Evolutionary conservation across 2,888 invertebrate genomes (phyloP).

Genomic region (Crocallis elinguaria): DNA sequence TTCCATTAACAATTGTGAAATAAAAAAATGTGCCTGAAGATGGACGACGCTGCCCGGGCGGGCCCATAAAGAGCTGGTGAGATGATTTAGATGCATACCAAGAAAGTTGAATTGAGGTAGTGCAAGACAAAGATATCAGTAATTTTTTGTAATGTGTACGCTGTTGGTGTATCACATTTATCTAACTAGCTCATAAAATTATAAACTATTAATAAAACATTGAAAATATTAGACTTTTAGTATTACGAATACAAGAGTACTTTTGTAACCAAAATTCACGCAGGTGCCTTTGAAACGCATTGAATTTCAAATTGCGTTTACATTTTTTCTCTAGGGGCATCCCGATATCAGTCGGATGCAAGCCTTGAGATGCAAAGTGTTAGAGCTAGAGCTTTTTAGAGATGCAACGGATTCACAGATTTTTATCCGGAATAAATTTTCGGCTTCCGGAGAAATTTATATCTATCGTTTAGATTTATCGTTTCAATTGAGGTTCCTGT

Average conservation of each 20-base stretch:
- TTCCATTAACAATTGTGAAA: no score
- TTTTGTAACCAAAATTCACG: constrained; percentile 50
- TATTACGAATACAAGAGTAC: constrained; percentile 9
- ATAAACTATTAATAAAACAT: background rate
- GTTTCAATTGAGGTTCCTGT: no score
- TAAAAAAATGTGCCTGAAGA: no score
- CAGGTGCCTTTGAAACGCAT: constrained; percentile 74
- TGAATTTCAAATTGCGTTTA: constrained; percentile 81
- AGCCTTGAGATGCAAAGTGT: constrained; percentile 84
- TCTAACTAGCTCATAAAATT: no score
- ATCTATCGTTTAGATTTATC: background rate
- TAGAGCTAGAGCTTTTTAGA: constrained; percentile 48
- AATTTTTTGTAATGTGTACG: no score
- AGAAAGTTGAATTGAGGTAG: no score
- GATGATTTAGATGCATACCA: no score
- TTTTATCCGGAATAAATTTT: no score
- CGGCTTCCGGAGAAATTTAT: constrained; percentile 2
- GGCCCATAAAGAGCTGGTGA: no score
- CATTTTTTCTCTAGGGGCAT: constrained; percentile 80
- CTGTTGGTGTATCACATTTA: no score
- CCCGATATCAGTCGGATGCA: constrained; percentile 79
- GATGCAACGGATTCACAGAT: background rate
- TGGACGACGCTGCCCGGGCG: no score
- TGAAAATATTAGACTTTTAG: background rate
- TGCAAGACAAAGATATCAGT: no score